phyloP scores from a whole-genome alignment of 2,797 vertebrate species.

The Tachyglossus aculeatus region DNA sequence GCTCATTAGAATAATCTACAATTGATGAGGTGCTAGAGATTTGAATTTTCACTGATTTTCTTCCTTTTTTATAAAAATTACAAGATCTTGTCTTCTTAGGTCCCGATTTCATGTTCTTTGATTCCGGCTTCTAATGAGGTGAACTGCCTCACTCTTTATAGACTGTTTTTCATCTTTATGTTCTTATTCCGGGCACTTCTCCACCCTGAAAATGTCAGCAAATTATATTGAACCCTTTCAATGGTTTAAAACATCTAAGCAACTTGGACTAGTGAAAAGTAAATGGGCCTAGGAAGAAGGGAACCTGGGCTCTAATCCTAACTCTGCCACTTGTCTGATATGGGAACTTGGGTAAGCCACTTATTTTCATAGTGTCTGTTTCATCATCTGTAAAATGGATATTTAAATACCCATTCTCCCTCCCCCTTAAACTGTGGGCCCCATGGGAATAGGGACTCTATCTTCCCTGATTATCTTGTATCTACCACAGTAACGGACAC shows the following conservation, averaged over 20 bases:
- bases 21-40: background rate
- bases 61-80: constrained; percentile 26
- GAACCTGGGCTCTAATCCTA: too few relatives aligned
- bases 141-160: background rate
- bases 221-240: constrained; percentile 19
- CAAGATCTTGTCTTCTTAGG: constrained; percentile 18
- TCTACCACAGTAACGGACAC: too few relatives aligned
- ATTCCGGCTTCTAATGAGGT: constrained; percentile 36
- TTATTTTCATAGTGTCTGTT: too few relatives aligned
- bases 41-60: background rate
- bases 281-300: too few relatives aligned
- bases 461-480: too few relatives aligned
- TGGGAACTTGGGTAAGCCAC: too few relatives aligned
- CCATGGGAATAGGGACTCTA: too few relatives aligned
- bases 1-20: background rate
- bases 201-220: background rate
- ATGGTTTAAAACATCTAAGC: constrained; percentile 1
- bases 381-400: too few relatives aligned
- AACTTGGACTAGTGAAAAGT: too few relatives aligned
- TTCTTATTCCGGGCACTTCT: background rate
- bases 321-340: too few relatives aligned
- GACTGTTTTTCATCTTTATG: constrained; percentile 27
- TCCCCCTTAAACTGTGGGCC: too few relatives aligned
- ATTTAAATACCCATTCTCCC: too few relatives aligned
- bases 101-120: constrained; percentile 24